A percentile compares a stretch with the other conserved stretches of the same genome.
Evolutionary conservation across 2,113 vertebrate genomes (phyloP).

Genomic region (Macquaria australasica): DNA sequence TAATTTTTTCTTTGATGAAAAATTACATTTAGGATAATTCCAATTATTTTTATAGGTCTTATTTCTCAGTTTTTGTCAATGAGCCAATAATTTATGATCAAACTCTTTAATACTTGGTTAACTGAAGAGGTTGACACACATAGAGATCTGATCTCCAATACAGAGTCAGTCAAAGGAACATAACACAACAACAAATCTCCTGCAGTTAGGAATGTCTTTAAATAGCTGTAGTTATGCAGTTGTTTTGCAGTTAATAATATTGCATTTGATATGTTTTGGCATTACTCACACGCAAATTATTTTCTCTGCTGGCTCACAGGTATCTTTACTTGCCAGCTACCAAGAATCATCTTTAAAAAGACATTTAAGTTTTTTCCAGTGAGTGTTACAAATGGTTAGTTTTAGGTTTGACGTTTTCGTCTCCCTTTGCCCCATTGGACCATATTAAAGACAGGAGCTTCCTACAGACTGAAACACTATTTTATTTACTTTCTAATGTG

Average conservation of each 20-base stretch:
- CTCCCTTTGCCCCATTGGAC: not conserved
- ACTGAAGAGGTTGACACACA: not conserved
- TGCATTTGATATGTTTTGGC: constrained; percentile 3
- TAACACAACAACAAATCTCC: not conserved
- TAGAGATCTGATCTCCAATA: not conserved
- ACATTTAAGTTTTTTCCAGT: not conserved
- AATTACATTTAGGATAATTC: constrained; percentile 15
- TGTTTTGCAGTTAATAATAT: not conserved
- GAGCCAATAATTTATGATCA: constrained; percentile 23
- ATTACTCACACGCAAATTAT: not conserved
- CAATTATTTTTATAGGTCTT: constrained; percentile 5
- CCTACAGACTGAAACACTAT: not conserved
- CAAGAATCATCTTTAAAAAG: not conserved
- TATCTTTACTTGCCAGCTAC: not conserved
- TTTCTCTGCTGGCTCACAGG: not conserved
- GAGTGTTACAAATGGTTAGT: not conserved
- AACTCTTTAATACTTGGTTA: constrained; percentile 14
- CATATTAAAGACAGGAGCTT: not conserved
- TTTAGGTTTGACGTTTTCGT: not conserved
- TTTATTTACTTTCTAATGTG: constrained; percentile 1
- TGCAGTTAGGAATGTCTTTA: not conserved
- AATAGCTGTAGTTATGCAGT: not conserved
- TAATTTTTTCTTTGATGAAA: constrained; percentile 27
- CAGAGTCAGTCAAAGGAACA: constrained; percentile 6
- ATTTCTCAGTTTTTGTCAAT: constrained; percentile 17